Base-by-base conservation (phyloP, 1,140 invertebrate genomes). In the Ganaspis sp. region DNA sequence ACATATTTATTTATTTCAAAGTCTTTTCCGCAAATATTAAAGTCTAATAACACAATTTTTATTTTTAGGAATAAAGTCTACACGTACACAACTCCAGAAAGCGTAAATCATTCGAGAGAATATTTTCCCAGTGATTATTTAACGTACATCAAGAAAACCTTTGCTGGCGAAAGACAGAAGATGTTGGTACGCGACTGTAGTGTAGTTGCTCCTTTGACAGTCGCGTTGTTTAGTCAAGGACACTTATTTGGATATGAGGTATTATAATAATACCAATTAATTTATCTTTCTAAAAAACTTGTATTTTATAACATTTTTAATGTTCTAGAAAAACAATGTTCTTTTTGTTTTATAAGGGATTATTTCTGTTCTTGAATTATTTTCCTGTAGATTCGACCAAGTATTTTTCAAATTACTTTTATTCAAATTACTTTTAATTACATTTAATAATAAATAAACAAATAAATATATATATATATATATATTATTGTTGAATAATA, bases 71-170 rank as follows among this genome's bases (percentile, higher is more conserved):
- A 87, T 78, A 87, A 91, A 5, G 83, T 88, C 4, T 85, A 86
- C 26, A 92, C 90, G 4, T 87, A 91, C 72, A 87, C 94, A 2
- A 87, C 88, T 9, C 82, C 90, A 23, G 92, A 94, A 58, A 93
- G 92, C 85, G 92, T 94, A 0, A 94, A 94, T 87, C 88, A 92
- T 72, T 90, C 90, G 12, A 84, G 91, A 70, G 87, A 81, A 21
- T 81, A 87, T 69, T 88, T 86, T 45, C 83, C 89, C 42, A 86
- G 86, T 85, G 73, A 87, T 34, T 85, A 85, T 89, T 40, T 90
- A 82, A 83, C 90, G 77, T 86, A 93, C 88, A 88, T 92, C 79
- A 76, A 90, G 84, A 78, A 92, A 85, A 58, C 87, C 0, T 91
- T 92, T 70, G 91, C 90, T 0, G 34, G 84, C 4, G 91, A 92